These are phyloP conservation scores for Choreutis nemorana DNA, from an alignment of 2,888 invertebrate genomes.

Conservation along the genomic window DNA sequence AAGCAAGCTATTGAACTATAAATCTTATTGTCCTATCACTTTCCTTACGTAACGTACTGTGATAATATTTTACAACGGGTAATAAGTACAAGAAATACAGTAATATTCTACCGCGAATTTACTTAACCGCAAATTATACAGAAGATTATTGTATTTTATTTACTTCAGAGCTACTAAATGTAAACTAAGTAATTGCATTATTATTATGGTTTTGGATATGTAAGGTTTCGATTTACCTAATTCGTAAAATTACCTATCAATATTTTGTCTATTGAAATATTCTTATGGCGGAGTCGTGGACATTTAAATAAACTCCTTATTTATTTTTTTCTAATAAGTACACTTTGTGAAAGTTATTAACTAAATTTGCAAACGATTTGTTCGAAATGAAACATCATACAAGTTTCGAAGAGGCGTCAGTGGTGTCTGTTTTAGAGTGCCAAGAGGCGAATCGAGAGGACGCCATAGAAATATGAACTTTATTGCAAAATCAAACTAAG, in stretches of 20 bases:
- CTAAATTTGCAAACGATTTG: constrained; percentile 45
- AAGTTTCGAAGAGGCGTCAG: constrained; percentile 33
- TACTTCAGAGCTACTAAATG: constrained; percentile 25
- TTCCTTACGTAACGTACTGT: constrained; percentile 23
- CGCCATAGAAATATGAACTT: too few species aligned
- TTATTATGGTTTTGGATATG: constrained; percentile 5
- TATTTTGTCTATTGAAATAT: constrained; percentile 25
- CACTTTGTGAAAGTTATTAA: constrained; percentile 27
- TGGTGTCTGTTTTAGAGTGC: too few species aligned
- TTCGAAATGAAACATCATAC: constrained; percentile 35
- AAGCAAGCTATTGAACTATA: constrained; percentile 16
- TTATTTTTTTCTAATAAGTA: constrained; percentile 22
- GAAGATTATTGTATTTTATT: too few species aligned
- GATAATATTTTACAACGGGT: too few species aligned
- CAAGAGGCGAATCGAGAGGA: too few species aligned
- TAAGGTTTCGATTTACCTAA: constrained; percentile 5
- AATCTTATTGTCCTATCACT: constrained; percentile 12
- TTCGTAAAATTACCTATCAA: constrained; percentile 12
- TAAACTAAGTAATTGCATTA: constrained; percentile 22
- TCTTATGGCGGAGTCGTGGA: constrained; percentile 58
- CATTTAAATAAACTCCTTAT: constrained; percentile 42
- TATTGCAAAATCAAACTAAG: too few species aligned
- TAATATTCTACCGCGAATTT: too few species aligned
- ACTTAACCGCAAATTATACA: too few species aligned
- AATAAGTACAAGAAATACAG: too few species aligned